Evolutionary conservation across 2,113 vertebrate species (phyloP).

Genomic region (Todiramphus saurophagus): DNA sequence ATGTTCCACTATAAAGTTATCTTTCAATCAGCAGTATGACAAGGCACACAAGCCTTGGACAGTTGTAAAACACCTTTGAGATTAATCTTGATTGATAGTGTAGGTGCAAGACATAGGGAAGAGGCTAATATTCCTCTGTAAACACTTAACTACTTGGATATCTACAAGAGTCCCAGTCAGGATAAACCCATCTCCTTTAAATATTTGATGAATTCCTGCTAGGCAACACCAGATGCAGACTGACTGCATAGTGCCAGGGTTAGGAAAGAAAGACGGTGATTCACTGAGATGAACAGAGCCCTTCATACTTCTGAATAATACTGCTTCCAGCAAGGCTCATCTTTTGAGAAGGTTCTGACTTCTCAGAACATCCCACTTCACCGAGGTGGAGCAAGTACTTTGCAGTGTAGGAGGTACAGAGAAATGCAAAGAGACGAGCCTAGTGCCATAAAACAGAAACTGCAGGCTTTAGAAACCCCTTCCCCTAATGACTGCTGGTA

Average conservation of each 20-base stretch:
- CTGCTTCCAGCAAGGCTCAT: neutral
- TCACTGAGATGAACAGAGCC: slow-evolving; percentile 15
- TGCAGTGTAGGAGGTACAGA: neutral
- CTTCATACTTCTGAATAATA: slow-evolving; percentile 5
- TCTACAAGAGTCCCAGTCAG: neutral
- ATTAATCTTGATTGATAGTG: neutral
- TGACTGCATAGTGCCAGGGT: neutral
- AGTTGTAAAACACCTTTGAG: neutral
- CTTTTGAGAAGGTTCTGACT: slow-evolving; percentile 15
- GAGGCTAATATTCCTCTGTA: slow-evolving; percentile 12
- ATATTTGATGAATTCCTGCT: slow-evolving; percentile 9
- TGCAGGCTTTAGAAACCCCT: neutral
- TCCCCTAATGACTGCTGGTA: neutral
- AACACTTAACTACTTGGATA: slow-evolving; percentile 2
- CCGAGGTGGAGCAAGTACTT: neutral
- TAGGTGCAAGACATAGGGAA: neutral
- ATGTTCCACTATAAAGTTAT: neutral
- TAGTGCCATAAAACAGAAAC: neutral
- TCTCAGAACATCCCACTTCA: neutral
- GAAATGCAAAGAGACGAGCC: neutral
- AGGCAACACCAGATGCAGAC: slow-evolving; percentile 13
- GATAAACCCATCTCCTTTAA: slow-evolving; percentile 8
- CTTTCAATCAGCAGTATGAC: neutral
- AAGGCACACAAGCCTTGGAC: neutral
- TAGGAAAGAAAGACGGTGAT: slow-evolving; percentile 23